Evolutionary conservation across 2,797 vertebrate species (phyloP).

Genomic region (Neomorphus geoffroyi): DNA sequence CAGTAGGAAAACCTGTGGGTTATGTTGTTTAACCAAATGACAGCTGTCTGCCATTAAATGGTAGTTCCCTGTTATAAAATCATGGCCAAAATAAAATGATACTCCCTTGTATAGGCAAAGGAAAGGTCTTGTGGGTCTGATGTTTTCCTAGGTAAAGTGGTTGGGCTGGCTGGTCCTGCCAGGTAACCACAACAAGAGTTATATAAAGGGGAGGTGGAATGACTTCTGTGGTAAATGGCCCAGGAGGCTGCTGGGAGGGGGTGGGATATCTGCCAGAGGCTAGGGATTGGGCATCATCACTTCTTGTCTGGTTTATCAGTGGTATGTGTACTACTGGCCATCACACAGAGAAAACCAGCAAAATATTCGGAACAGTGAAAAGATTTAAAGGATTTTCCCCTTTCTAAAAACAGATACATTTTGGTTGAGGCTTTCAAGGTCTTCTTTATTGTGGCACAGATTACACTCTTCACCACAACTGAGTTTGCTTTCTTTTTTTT

Average conservation of each 20-base stretch:
- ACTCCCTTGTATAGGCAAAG: too few relatives aligned
- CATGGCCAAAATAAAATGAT: neutral
- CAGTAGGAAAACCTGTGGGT: neutral
- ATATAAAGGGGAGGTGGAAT: rapidly evolving
- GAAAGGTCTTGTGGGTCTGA: rapidly evolving
- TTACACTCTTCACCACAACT: neutral
- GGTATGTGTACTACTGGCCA: neutral
- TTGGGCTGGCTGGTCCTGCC: neutral
- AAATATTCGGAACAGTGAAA: neutral
- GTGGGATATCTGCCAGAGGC: neutral
- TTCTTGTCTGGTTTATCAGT: neutral
- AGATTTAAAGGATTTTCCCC: neutral
- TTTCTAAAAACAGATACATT: neutral
- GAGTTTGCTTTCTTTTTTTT: neutral
- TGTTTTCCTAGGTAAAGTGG: rapidly evolving
- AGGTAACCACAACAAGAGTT: neutral
- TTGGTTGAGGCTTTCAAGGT: neutral
- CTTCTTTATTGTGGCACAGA: neutral
- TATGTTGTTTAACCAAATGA: neutral
- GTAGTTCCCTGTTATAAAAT: neutral
- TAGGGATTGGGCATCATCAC: rapidly evolving
- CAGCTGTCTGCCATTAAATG: neutral
- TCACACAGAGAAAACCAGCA: neutral
- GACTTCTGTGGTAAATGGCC: neutral
- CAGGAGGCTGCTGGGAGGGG: rapidly evolving